Evolutionary conservation across 2,797 vertebrate genomes (phyloP), one percentile per base, ranked within the genome.

Genomic region (Hafferia zeledoni): DNA sequence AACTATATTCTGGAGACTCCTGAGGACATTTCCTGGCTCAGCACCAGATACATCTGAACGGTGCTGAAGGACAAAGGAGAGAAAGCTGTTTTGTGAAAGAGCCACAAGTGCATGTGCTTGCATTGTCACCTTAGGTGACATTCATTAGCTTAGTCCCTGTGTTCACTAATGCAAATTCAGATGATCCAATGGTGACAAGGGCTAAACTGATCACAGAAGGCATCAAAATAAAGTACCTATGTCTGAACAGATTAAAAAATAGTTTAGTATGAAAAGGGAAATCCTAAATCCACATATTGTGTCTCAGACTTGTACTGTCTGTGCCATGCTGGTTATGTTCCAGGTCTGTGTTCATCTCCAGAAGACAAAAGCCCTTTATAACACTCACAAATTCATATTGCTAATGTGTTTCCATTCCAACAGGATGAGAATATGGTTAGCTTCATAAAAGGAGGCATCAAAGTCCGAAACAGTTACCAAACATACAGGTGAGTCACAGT

Each of bases 401-500:
- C 30, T 82, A 22, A 65, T 83, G 18, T 89, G n/a, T 90, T 97
- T 85, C 95, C 55, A 52, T 94, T 94, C 74, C 81, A 85, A 85
- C 96, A 99, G 99, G 99, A 99, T 97, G 99, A 99, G 98, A 99
- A 99, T 97, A 99, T 99, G 99, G 99, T 99, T 96, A 99, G 98
- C 97, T 99, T 99, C 96, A 99, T 99, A 96, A 99, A 99, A 98
- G 99, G 99, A 5, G 99, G 99, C 93, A 99, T 99, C 97, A 99
- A 99, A 98, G 99, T 99, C 95, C 98, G 99, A 91, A 99, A 99
- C 97, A 99, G 99, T 97, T 99, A 99, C 96, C 99, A 99, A 98
- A 99, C 98, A 11, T 99, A 99, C 98, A 99, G 99, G 99, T 99
- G 95, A 98, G 98, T 94, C 33, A 70, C 69, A 44, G 50, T 7